Evolutionary conservation across 2,888 invertebrate genomes (phyloP).

Genomic region (Campoplex capitator): DNA sequence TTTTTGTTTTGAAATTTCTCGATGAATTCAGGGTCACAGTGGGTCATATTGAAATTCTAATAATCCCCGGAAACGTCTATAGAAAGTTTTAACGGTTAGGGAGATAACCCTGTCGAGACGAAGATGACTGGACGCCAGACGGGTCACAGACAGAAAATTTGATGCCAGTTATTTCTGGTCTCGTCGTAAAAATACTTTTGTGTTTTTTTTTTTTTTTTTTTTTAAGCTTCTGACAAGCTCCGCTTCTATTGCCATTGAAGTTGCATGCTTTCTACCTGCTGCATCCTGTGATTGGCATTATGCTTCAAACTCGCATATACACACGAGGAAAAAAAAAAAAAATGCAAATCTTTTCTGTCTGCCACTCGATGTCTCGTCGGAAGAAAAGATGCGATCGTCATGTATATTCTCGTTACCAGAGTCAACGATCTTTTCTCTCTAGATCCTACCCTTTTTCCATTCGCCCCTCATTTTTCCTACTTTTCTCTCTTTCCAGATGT

Average conservation of each 20-base stretch:
- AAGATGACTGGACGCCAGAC: neutral
- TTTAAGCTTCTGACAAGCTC: conserved; percentile 11
- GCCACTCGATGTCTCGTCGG: conserved; percentile 7
- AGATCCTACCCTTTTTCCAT: neutral
- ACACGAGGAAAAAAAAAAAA: neutral
- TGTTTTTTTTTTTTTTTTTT: neutral
- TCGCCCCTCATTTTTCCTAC: conserved; percentile 29
- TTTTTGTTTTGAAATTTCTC: neutral
- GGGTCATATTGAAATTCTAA: neutral
- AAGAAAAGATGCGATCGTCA: conserved; percentile 35
- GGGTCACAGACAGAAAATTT: conserved; percentile 30
- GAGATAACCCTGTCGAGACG: neutral
- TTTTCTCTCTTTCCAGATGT: conserved; percentile 48
- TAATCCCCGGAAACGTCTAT: neutral
- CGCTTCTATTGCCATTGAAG: neutral
- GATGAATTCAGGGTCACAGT: neutral
- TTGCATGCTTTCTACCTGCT: conserved; percentile 3
- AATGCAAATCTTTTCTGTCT: neutral
- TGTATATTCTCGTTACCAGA: conserved; percentile 31
- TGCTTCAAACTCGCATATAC: conserved; percentile 10
- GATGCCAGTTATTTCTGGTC: neutral
- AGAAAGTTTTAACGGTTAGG: conserved; percentile 13
- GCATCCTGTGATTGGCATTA: conserved; percentile 26
- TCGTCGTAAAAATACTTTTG: neutral
- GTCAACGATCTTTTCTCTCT: conserved; percentile 46